A percentile compares a stretch with the other conserved stretches of the same genome.
Conservation (phyloP, 92 coral and sea anemone species). For the Porites divaricata region DNA sequence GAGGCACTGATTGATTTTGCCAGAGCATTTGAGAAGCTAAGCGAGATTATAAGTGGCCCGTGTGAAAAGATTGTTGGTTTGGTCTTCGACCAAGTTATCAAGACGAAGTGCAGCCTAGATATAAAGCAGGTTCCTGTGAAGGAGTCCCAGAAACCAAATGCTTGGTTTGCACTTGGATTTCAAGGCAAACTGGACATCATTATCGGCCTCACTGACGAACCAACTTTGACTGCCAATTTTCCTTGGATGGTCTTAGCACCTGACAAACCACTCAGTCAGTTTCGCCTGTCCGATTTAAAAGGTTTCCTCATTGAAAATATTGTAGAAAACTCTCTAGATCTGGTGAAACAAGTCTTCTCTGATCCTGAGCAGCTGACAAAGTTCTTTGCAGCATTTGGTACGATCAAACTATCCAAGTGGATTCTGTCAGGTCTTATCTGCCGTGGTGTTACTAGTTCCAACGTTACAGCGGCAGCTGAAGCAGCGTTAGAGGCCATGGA, state of each 20-base stretch:
- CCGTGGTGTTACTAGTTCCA: slow-evolving; percentile 8
- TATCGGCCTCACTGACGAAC: slow-evolving; percentile 9
- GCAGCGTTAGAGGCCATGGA: not conserved
- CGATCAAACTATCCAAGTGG: slow-evolving; percentile 5
- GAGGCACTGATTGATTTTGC: slow-evolving; percentile 14
- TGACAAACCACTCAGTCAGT: slow-evolving; percentile 1
- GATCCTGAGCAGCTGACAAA: slow-evolving; percentile 18
- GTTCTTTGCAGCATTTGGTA: slow-evolving; percentile 21
- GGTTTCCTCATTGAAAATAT: slow-evolving; percentile 11
- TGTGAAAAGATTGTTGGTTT: slow-evolving; percentile 16
- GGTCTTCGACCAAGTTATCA: slow-evolving; percentile 13
- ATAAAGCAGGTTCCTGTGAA: not conserved
- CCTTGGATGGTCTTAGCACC: slow-evolving; percentile 24
- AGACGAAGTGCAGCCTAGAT: slow-evolving; percentile 9
- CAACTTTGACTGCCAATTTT: slow-evolving; percentile 16
- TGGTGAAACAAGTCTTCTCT: not conserved
- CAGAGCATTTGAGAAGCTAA: slow-evolving; percentile 12
- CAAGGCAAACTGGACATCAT: slow-evolving; percentile 16
- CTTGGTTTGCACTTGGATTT: slow-evolving; percentile 19
- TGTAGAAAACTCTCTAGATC: not conserved
- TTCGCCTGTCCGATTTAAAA: slow-evolving; percentile 6
- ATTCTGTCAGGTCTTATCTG: slow-evolving; percentile 24
- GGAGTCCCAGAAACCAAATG: slow-evolving; percentile 5
- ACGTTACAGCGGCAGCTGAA: not conserved
- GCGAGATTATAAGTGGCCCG: slow-evolving; percentile 19